These are phyloP conservation scores for Pyrgus malvae DNA, from an alignment of 2,888 invertebrate species.

Conservation along the genomic window DNA sequence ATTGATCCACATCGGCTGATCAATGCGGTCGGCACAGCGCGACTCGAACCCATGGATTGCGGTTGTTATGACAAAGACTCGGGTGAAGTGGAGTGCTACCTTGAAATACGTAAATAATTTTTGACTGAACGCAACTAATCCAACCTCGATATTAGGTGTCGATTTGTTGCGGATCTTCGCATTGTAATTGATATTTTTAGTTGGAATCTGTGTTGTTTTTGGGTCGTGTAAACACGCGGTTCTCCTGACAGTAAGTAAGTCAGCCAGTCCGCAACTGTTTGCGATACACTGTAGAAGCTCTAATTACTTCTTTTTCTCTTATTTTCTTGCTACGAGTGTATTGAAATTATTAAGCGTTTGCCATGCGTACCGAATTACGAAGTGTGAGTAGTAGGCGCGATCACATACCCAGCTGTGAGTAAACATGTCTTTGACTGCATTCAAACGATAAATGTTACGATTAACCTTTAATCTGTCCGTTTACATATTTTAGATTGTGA, in stretches of 20 bases:
- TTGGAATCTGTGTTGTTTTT: conserved; percentile 74
- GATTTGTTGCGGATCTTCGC: conserved; percentile 68
- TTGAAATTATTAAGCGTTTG: conserved; percentile 22
- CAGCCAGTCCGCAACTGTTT: conserved; percentile 68
- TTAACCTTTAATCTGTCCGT: conserved; percentile 41
- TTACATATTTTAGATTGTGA: conserved; percentile 77
- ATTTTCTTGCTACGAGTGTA: conserved; percentile 20
- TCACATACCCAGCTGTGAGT: conserved; percentile 75
- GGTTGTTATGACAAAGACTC: conserved; percentile 85
- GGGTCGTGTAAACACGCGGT: conserved; percentile 77
- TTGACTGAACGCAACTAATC: conserved; percentile 58
- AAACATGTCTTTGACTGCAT: conserved; percentile 40
- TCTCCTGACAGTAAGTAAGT: conserved; percentile 71
- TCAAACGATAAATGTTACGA: conserved; percentile 24
- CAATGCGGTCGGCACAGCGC: conserved; percentile 57
- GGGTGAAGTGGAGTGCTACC: conserved; percentile 86
- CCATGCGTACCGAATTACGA: conserved; percentile 67
- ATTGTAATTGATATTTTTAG: conserved; percentile 81
- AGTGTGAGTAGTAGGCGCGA: conserved; percentile 68
- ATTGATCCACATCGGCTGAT: conserved; percentile 48
- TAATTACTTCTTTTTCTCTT: conserved; percentile 46
- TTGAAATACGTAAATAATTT: conserved; percentile 85
- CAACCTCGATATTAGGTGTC: conserved; percentile 55
- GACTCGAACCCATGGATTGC: conserved; percentile 79
- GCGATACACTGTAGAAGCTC: conserved; percentile 56